Evolutionary conservation across 2,888 invertebrate species (phyloP).

Genomic region (Dromius quadrimaculatus): DNA sequence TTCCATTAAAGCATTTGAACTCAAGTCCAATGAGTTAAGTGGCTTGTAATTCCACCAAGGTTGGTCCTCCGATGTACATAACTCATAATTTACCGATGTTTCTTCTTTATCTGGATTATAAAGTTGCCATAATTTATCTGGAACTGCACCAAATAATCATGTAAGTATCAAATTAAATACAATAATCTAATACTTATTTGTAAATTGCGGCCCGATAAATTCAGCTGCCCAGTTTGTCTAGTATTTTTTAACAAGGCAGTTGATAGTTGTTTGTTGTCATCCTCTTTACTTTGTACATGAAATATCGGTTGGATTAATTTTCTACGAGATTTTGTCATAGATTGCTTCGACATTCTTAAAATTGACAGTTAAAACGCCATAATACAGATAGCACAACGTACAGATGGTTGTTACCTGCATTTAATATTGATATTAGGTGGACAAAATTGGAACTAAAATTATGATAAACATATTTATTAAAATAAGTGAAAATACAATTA

Average conservation of each 20-base stretch:
- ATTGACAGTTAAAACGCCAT: slow-evolving; percentile 34
- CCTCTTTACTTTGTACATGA: slow-evolving; percentile 78
- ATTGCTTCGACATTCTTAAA: slow-evolving; percentile 61
- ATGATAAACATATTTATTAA: no score
- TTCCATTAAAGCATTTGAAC: slow-evolving; percentile 76
- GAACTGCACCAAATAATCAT: slow-evolving; percentile 69
- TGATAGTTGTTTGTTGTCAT: slow-evolving; percentile 78
- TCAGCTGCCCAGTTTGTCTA: slow-evolving; percentile 83
- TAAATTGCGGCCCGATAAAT: slow-evolving; percentile 81
- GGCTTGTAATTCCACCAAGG: slow-evolving; percentile 90
- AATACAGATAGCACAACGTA: no score
- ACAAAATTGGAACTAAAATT: no score
- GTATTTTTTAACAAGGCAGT: slow-evolving; percentile 82
- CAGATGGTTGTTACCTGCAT: not conserved
- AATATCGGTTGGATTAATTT: slow-evolving; percentile 72
- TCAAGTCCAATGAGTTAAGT: slow-evolving; percentile 81
- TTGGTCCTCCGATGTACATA: slow-evolving; percentile 71
- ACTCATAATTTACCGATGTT: slow-evolving; percentile 72
- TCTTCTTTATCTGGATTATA: slow-evolving; percentile 76
- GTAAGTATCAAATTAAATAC: slow-evolving; percentile 22
- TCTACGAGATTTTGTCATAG: slow-evolving; percentile 62
- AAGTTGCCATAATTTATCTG: slow-evolving; percentile 79
- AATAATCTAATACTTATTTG: slow-evolving; percentile 72
- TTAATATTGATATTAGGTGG: no score
- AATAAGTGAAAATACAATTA: no score